Base-by-base conservation (phyloP, 2,888 invertebrate species). In the Hybos culiciformis region DNA sequence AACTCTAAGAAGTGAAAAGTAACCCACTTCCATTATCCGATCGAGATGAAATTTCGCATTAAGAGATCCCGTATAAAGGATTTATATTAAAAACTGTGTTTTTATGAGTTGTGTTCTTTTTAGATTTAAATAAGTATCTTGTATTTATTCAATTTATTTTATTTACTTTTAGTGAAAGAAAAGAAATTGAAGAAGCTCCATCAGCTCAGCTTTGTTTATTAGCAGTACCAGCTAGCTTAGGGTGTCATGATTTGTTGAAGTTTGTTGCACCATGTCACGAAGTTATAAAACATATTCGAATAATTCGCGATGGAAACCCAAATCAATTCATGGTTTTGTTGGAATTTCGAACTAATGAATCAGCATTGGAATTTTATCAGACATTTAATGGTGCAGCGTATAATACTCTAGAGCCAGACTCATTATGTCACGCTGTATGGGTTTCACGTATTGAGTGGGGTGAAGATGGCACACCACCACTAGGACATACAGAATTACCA, bases 311-410 rank as follows among this genome's bases (percentile, higher is more conserved):
- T 62, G 90, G 90, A 42, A 78, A 80, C 17, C 92, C 94, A 0
- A 96, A 97, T 67, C 93, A 94, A 61, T 99, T 96, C 60, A 97
- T 98, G 96, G 88, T 92, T 34, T 69, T 99, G 19, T 70, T 98
- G 29, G 93, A 90, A 72, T 81, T 81, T 62, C 74, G 80, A 11
- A 73, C 72, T 3, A 73, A 88, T 71, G 74, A 75, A 46, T 77
- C 86, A 5, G 91, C 97, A 0, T 80, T 82, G 51, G 87, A 91
- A 60, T 98, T 98, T 66, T 96, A 92, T 66, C 75, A 78, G 48
- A 83, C 86, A 1, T 97, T 84, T 62, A 96, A 97, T 63, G 94
- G 93, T 3, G 80, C 79, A 1, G 83, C 87, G 0, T 99, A 88
- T 67, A 97, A 93, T 67, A 84, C 84, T 5, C 70, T 99, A 48